These are phyloP conservation scores for Orchestes rusci DNA, from an alignment of 2,888 invertebrate genomes.

Conservation along the genomic window DNA sequence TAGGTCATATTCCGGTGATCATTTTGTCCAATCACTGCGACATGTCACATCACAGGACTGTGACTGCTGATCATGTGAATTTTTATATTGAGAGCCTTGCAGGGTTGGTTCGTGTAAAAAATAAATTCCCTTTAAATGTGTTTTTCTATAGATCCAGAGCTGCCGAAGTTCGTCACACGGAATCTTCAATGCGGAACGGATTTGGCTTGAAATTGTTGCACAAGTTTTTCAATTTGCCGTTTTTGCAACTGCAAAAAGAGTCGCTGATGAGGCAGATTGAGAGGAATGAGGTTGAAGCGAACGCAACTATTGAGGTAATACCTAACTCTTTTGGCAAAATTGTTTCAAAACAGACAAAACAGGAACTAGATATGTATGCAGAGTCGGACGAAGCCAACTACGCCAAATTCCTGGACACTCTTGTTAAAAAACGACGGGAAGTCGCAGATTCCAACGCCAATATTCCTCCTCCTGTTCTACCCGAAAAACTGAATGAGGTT, in stretches of 20 bases:
- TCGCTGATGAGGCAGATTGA: slow-evolving; percentile 77
- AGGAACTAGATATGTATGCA: slow-evolving; percentile 67
- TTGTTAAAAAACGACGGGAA: slow-evolving; percentile 67
- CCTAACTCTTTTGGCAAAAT: not conserved
- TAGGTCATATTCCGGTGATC: slow-evolving; percentile 68
- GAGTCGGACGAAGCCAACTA: slow-evolving; percentile 73
- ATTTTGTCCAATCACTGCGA: slow-evolving; percentile 92
- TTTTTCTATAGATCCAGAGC: slow-evolving; percentile 41
- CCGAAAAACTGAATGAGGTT: slow-evolving; percentile 37
- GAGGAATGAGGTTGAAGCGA: slow-evolving; percentile 74
- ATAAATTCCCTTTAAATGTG: not conserved
- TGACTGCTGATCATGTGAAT: slow-evolving; percentile 63
- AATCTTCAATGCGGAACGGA: slow-evolving; percentile 92
- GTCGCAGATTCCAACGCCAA: slow-evolving; percentile 58
- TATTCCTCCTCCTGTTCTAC: slow-evolving; percentile 39
- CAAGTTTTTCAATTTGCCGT: slow-evolving; percentile 92
- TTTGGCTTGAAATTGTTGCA: slow-evolving; percentile 88
- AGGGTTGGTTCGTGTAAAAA: slow-evolving; percentile 43
- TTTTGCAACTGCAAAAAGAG: slow-evolving; percentile 80
- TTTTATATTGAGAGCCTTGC: slow-evolving; percentile 60
- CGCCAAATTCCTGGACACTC: slow-evolving; percentile 62
- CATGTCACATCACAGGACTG: slow-evolving; percentile 91
- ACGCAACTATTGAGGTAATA: slow-evolving; percentile 58
- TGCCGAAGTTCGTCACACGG: slow-evolving; percentile 75
- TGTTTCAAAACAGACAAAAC: not conserved